phyloP scores from a whole-genome alignment of 1,140 invertebrate genomes.

The Brachionus asplanchnoidis region DNA sequence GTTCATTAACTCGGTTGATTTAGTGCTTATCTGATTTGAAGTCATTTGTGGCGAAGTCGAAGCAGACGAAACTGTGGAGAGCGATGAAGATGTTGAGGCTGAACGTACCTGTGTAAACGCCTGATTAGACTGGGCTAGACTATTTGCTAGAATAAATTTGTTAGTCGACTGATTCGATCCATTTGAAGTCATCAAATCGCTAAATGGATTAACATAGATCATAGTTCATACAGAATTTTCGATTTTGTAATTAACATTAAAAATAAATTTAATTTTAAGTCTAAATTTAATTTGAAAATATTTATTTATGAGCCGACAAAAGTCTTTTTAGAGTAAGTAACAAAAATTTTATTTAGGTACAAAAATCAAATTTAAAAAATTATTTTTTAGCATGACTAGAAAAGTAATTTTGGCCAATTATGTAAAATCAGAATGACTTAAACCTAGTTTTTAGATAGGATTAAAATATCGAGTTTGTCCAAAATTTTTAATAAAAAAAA shows the following conservation, averaged over 20 bases:
- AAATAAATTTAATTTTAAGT: constrained; percentile 7
- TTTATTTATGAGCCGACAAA: constrained; percentile 15
- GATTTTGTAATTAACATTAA: not conserved
- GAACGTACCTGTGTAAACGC: not conserved
- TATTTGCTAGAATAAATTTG: not conserved
- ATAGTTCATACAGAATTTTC: not conserved
- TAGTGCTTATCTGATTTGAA: not conserved
- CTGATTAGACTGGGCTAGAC: not conserved
- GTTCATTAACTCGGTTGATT: not conserved
- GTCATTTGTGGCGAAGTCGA: not conserved
- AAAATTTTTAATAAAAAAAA: not conserved
- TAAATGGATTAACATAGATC: constrained; percentile 23
- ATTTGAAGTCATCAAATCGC: not conserved
- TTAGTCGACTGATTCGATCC: not conserved
- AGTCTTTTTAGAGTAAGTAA: not conserved
- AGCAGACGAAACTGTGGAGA: not conserved
- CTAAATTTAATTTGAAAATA: constrained; percentile 16
- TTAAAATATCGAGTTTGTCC: not conserved
- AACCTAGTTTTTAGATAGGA: constrained; percentile 6
- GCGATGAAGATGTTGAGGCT: not conserved
- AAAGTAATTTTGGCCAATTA: not conserved
- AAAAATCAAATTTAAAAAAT: constrained; percentile 18
- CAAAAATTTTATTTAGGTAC: not conserved
- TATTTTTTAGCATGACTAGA: not conserved
- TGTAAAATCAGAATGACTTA: constrained; percentile 11